Base-by-base conservation (phyloP, 2,888 invertebrate genomes). In the Ectropis crepuscularia region DNA sequence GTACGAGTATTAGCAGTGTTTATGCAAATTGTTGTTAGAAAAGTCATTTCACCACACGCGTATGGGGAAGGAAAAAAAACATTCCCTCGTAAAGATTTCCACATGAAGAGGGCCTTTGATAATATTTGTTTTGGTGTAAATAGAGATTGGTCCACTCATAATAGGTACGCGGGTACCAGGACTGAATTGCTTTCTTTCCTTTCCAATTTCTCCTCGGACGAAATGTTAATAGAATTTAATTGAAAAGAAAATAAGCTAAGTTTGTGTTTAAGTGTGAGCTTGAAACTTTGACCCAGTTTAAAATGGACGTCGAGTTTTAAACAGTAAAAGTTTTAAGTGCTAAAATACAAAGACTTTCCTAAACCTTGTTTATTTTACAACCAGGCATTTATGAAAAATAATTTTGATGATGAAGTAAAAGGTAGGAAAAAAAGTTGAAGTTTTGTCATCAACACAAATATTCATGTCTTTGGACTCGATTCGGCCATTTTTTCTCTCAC, bases 171-270 rank as follows among this genome's bases (percentile, higher is more conserved):
- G 16, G 66, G 46, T 28, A 53, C 61, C 65, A 68, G 70, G 74
- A 76, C 74, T 74, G 64, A 74, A 71, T 75, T 69, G 69, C 69
- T 63, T 68, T 69, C 61, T 72, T 74, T 68, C 72, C 67, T 66
- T 72, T 67, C 69, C 68, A 67, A 74, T 73, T 75, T 61, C 61
- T 67, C 42, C 68, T 67, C 72, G 41, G 68, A 67, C 65, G 46
- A 59, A 67, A 76, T 74, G 67, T 71, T 73, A 76, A 76, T 73
- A 70, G 71, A 67, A 64, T 62, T 68, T 68, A 75, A 74, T 75
- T 75, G 68, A 70, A 71, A 57, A 61, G 64, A 73, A 77, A 77
- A 73, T 74, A 60, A 72, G 69, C 67, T 69, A 55, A 61, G 67
- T 65, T 70, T 68, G 50, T 60, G 61, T 69, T 69, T 67, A 65